Percentiles rank a stretch among this genome's conserved stretches.
Conservation (phyloP, 1,140 invertebrate species). For the Diplogasteroides magnus region DNA sequence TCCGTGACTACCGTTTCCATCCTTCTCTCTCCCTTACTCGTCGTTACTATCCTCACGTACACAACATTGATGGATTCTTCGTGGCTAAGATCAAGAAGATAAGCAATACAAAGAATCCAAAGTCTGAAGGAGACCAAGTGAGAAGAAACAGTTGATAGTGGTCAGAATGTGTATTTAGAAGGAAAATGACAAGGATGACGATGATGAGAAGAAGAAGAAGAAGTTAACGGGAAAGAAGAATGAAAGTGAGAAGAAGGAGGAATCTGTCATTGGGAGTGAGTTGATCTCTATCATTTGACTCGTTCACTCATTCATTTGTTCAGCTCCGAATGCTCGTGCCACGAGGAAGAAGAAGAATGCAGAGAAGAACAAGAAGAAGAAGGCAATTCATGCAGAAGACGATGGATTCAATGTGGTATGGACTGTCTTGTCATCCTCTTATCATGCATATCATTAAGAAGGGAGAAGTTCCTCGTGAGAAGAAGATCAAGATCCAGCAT, state of each 20-base stretch:
- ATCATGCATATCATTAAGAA: slow-evolving; percentile 3
- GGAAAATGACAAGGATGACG: slow-evolving; percentile 10
- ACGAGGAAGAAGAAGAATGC: slow-evolving; percentile 21
- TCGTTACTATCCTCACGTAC: slow-evolving; percentile 91
- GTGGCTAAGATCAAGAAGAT: slow-evolving; percentile 77
- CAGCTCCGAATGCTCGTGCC: slow-evolving; percentile 6
- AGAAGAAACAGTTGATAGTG: not conserved
- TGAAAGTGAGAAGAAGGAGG: slow-evolving; percentile 10
- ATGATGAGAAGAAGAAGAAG: slow-evolving; percentile 5
- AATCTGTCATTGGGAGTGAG: not conserved
- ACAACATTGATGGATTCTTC: slow-evolving; percentile 99
- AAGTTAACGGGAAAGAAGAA: slow-evolving; percentile 1
- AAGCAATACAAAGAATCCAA: slow-evolving; percentile 42
- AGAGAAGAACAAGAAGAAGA: slow-evolving; percentile 13
- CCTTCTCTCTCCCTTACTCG: slow-evolving; percentile 80
- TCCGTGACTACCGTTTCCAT: slow-evolving; percentile 69
- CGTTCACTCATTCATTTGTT: slow-evolving; percentile 6
- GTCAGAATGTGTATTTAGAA: slow-evolving; percentile 7
- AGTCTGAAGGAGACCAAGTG: slow-evolving; percentile 1
- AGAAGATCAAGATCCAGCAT: slow-evolving; percentile 13
- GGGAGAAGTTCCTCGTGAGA: slow-evolving; percentile 16
- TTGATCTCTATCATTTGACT: not conserved
- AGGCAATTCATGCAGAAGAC: slow-evolving; percentile 9
- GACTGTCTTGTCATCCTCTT: not conserved
- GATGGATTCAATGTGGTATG: slow-evolving; percentile 24